A percentile compares a stretch with the other conserved stretches of the same genome.
These are phyloP conservation scores for Muntiacus reevesi DNA, from an alignment of 2,113 vertebrate genomes.

Conservation along the genomic window DNA sequence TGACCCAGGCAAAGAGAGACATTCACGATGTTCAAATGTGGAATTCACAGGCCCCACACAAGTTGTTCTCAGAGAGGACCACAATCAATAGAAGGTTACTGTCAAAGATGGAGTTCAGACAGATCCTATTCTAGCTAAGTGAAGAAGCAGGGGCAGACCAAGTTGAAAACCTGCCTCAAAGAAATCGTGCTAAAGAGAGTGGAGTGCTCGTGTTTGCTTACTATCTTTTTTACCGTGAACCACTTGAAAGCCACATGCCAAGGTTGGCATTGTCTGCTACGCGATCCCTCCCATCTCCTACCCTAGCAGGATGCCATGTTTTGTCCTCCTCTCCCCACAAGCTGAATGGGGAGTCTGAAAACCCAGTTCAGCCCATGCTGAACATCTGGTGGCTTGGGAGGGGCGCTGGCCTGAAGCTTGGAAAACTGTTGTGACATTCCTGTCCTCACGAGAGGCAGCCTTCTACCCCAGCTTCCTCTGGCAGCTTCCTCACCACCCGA, in stretches of 20 bases:
- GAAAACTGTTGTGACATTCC: constrained; percentile 71
- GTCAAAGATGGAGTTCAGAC: not conserved
- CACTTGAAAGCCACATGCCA: not conserved
- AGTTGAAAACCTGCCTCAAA: not conserved
- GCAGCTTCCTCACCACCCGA: constrained; percentile 33
- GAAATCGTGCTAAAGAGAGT: not conserved
- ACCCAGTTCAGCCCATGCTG: not conserved
- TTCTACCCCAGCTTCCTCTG: constrained; percentile 41
- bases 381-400: constrained; percentile 64
- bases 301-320: not conserved
- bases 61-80: not conserved
- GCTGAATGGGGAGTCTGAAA: constrained; percentile 22
- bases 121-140: not conserved
- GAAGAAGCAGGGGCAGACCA: not conserved
- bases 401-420: constrained; percentile 50
- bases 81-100: not conserved
- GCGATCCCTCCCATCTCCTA: not conserved
- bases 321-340: not conserved
- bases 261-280: not conserved
- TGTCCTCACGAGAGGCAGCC: constrained; percentile 57
- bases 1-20: not conserved
- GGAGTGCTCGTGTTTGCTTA: not conserved
- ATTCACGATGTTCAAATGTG: not conserved
- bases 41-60: not conserved
- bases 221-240: not conserved